Conservation (phyloP, 2,113 vertebrate species). For the Zosterops japonicus region DNA sequence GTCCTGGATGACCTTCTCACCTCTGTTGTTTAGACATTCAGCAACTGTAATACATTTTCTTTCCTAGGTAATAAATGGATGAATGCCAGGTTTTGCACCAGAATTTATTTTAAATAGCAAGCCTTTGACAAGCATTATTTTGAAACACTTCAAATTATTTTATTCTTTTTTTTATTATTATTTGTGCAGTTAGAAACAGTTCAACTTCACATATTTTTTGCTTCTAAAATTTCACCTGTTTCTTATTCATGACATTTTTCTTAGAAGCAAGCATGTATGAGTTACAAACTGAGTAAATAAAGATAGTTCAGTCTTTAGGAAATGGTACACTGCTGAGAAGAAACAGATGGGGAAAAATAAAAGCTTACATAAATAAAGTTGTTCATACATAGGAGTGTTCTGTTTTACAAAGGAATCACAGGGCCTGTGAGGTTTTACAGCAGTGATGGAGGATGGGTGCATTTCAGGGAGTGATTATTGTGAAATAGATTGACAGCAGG, state of each 20-base stretch:
- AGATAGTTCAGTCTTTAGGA: not conserved
- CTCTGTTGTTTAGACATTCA: not conserved
- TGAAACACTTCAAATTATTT: not conserved
- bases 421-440: not conserved
- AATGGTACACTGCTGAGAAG: not conserved
- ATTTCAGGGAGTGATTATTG: not conserved
- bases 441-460: not conserved
- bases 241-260: conserved; percentile 3
- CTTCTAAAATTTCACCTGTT: conserved; percentile 41
- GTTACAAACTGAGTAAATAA: not conserved
- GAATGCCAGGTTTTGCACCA: not conserved
- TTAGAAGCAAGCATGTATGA: not conserved
- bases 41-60: not conserved
- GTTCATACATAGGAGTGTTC: not conserved
- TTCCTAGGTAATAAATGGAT: not conserved
- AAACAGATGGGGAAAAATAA: not conserved
- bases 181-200: not conserved
- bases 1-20: not conserved
- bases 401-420: not conserved
- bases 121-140: not conserved
- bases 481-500: not conserved
- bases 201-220: not conserved
- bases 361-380: not conserved
- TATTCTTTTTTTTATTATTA: not conserved
- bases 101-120: not conserved